Conservation (phyloP, 1,140 invertebrate species). For the Probaryconus sp. region DNA sequence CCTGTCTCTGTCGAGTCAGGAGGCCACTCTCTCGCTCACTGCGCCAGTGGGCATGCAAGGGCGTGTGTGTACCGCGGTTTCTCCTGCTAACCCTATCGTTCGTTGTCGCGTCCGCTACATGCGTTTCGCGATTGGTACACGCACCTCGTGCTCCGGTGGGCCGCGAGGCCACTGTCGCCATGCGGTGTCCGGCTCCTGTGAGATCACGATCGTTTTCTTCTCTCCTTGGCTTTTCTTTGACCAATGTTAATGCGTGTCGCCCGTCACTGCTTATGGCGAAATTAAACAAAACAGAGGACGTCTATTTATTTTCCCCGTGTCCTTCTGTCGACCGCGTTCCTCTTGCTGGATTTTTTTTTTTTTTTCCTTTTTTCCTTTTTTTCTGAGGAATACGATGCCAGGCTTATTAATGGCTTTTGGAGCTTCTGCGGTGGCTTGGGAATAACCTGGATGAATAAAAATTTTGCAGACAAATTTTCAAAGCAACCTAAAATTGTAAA, state of each 20-base stretch:
- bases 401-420: too few species aligned
- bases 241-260: slow-evolving; percentile 36
- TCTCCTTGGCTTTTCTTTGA: slow-evolving; percentile 22
- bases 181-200: slow-evolving; percentile 5
- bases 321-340: slow-evolving; percentile 13
- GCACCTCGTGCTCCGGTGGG: slow-evolving; percentile 33
- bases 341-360: slow-evolving; percentile 12
- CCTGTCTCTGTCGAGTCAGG: slow-evolving; percentile 9
- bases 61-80: slow-evolving; percentile 44
- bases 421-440: too few species aligned
- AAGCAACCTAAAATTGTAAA: too few species aligned
- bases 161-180: neutral
- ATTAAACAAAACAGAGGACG: slow-evolving; percentile 52
- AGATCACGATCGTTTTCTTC: slow-evolving; percentile 23
- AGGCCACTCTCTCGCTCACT: slow-evolving; percentile 26
- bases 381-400: too few species aligned
- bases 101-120: slow-evolving; percentile 35
- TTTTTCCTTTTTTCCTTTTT: too few species aligned
- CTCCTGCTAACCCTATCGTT: slow-evolving; percentile 43
- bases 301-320: slow-evolving; percentile 39
- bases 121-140: slow-evolving; percentile 51
- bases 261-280: slow-evolving; percentile 26
- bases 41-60: slow-evolving; percentile 53
- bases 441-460: too few species aligned
- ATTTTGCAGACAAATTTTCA: too few species aligned